A percentile compares a stretch with the other conserved stretches of the same genome.
phyloP scores from a whole-genome alignment of 2,797 vertebrate species.

The Gallinago nigripennis region DNA sequence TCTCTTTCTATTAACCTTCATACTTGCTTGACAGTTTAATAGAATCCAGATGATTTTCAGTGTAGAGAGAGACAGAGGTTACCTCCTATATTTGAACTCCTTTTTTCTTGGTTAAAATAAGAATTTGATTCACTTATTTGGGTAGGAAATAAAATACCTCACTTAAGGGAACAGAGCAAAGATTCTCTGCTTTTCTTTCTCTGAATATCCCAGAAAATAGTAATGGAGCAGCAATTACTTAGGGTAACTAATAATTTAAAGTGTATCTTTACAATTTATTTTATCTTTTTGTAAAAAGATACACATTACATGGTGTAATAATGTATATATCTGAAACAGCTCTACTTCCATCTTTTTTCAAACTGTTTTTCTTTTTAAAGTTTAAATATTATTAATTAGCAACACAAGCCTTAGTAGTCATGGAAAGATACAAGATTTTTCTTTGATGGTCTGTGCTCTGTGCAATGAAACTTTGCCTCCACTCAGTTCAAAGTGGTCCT shows the following conservation, averaged over 20 bases:
- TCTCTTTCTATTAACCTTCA: neutral
- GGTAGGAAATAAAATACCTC: neutral
- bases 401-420: neutral
- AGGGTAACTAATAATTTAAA: neutral
- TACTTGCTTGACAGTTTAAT: neutral
- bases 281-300: neutral
- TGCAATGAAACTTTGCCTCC: neutral
- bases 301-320: neutral
- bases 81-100: neutral
- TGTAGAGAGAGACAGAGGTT: neutral
- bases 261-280: neutral
- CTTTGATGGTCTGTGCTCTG: neutral
- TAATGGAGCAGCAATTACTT: neutral
- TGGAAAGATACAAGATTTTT: neutral
- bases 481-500: neutral
- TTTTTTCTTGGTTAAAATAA: neutral
- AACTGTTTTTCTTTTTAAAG: fast-evolving
- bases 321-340: neutral
- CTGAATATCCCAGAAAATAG: neutral
- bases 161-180: neutral
- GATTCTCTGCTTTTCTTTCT: neutral
- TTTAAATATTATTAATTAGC: neutral
- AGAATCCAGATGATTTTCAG: neutral
- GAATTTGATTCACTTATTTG: neutral
- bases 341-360: neutral